Conservation (phyloP, 2,888 invertebrate species). For the Electrophaes corylata region DNA sequence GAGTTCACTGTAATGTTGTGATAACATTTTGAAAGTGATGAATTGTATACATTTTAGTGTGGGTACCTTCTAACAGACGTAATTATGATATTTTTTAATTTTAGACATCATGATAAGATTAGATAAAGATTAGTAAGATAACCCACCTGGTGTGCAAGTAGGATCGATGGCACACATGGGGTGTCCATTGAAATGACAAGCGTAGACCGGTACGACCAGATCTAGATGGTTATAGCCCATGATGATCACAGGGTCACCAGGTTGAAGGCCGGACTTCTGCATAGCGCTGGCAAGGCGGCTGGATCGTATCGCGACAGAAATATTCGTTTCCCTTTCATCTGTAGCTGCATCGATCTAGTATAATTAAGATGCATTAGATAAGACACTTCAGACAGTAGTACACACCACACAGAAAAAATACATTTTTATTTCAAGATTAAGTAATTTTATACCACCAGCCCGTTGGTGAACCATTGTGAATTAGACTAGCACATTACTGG, state of each 20-base stretch:
- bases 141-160: constrained; percentile 43
- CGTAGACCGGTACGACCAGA: constrained; percentile 54
- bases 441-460: too few species aligned
- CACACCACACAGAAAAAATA: too few species aligned
- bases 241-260: constrained; percentile 52
- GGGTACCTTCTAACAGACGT: too few species aligned
- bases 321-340: constrained; percentile 48
- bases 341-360: constrained; percentile 55
- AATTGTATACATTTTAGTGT: too few species aligned
- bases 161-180: constrained; percentile 54
- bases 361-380: neutral
- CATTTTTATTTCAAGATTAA: too few species aligned
- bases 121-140: too few species aligned
- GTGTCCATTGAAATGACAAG: constrained; percentile 53
- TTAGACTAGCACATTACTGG: too few species aligned
- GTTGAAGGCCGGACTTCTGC: constrained; percentile 48
- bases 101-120: too few species aligned
- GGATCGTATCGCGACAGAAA: constrained; percentile 51
- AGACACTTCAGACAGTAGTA: neutral
- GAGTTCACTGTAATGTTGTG: too few species aligned
- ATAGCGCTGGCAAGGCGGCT: constrained; percentile 53
- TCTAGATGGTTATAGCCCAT: constrained; percentile 58
- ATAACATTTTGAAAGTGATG: too few species aligned
- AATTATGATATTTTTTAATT: neutral
- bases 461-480: too few species aligned